phyloP scores from a whole-genome alignment of 2,888 invertebrate species.

The Platerodrilus igneus region DNA sequence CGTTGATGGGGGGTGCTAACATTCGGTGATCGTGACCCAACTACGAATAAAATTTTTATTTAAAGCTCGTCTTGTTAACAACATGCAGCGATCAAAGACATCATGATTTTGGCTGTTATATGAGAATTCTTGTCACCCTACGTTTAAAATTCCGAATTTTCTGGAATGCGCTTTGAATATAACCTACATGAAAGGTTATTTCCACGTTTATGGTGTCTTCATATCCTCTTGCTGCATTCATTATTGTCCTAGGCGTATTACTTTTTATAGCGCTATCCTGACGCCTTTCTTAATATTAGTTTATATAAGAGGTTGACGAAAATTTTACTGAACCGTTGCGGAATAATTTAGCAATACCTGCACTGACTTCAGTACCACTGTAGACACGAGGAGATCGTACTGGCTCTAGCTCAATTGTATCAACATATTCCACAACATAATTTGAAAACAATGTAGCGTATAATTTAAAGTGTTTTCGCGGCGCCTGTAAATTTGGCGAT shows the following conservation, averaged over 20 bases:
- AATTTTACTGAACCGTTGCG: no score
- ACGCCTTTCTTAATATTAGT: no score
- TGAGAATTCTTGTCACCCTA: conserved; percentile 23
- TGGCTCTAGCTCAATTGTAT: no score
- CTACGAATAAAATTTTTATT: conserved; percentile 15
- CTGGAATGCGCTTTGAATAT: conserved; percentile 41
- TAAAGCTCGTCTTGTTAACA: conserved; percentile 17
- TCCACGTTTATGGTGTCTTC: conserved; percentile 45
- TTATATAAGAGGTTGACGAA: no score
- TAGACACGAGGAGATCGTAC: no score
- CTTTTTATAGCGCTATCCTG: conserved; percentile 42
- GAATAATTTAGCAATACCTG: no score
- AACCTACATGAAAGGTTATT: conserved; percentile 39
- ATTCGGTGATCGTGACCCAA: conserved; percentile 36
- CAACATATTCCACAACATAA: conserved; percentile 42
- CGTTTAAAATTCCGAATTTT: conserved; percentile 17
- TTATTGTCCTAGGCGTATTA: conserved; percentile 45
- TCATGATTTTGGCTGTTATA: conserved; percentile 22
- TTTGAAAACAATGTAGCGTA: conserved; percentile 45
- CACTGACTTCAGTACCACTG: no score
- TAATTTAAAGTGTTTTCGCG: conserved; percentile 43
- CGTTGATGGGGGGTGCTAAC: conserved; percentile 35
- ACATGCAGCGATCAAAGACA: conserved; percentile 18
- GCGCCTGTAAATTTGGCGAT: conserved; percentile 40
- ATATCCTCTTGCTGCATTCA: conserved; percentile 44